Evolutionary conservation across 2,797 vertebrate species (phyloP).

Genomic region (Coracias cyanogaster): DNA sequence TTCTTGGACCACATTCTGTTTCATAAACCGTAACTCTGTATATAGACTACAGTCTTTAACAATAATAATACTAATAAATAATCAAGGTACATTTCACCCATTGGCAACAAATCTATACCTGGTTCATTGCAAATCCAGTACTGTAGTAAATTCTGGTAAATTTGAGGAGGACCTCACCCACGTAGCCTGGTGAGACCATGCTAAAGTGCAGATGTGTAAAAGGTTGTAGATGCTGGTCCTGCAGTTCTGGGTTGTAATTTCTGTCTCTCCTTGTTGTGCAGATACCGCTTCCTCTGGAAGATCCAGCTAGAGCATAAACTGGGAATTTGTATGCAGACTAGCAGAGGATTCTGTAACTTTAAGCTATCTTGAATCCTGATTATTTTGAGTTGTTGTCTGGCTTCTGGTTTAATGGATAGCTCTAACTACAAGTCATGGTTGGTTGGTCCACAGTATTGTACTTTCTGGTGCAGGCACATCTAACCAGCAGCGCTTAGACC

Average conservation of each 20-base stretch:
- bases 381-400: not conserved
- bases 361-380: not conserved
- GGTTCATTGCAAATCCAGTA: not conserved
- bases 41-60: not conserved
- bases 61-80: not conserved
- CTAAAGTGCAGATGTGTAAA: not conserved
- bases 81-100: not conserved
- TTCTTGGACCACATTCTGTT: not conserved
- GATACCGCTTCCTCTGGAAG: not conserved
- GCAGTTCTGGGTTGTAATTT: not conserved
- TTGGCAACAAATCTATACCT: not conserved
- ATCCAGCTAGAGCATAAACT: not conserved
- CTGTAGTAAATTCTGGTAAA: not conserved
- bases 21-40: not conserved
- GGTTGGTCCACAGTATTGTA: not conserved
- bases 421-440: not conserved
- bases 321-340: not conserved
- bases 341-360: not conserved
- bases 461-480: not conserved
- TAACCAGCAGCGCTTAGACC: not conserved
- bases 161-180: not conserved
- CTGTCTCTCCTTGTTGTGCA: not conserved
- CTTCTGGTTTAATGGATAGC: not conserved
- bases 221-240: not conserved
- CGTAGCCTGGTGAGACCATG: rapidly evolving